Conservation (phyloP, 2,888 invertebrate genomes). For the Hetaerina titia region DNA sequence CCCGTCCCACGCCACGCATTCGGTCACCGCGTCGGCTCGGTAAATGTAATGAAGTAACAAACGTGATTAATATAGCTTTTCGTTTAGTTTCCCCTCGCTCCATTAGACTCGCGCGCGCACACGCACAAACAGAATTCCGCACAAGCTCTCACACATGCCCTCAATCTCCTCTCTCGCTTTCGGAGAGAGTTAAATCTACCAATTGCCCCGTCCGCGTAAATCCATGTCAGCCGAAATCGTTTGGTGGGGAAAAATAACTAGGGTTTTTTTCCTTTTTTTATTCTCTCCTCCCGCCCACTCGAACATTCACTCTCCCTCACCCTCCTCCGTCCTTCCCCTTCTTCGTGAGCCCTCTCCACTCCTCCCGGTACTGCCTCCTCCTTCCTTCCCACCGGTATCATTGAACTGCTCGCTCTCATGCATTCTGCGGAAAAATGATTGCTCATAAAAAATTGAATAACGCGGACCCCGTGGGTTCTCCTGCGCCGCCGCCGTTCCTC, state of each 20-base stretch:
- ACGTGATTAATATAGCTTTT: conserved; percentile 45
- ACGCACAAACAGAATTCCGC: neutral
- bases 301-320: neutral
- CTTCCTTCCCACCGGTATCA: neutral
- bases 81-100: neutral
- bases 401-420: conserved; percentile 4
- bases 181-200: conserved; percentile 30
- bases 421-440: conserved; percentile 58
- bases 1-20: neutral
- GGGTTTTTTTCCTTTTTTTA: neutral
- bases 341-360: neutral
- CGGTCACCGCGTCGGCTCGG: neutral
- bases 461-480: conserved; percentile 7
- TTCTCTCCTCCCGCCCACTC: neutral
- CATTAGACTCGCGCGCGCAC: neutral
- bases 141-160: too few species aligned
- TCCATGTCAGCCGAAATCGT: conserved; percentile 19
- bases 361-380: neutral
- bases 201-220: conserved; percentile 55
- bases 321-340: neutral
- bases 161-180: neutral
- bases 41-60: neutral
- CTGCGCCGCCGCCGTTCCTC: neutral
- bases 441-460: conserved; percentile 66
- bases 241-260: conserved; percentile 23